Evolutionary conservation across 2,113 vertebrate species (phyloP).

Genomic region (Smithornis capensis): DNA sequence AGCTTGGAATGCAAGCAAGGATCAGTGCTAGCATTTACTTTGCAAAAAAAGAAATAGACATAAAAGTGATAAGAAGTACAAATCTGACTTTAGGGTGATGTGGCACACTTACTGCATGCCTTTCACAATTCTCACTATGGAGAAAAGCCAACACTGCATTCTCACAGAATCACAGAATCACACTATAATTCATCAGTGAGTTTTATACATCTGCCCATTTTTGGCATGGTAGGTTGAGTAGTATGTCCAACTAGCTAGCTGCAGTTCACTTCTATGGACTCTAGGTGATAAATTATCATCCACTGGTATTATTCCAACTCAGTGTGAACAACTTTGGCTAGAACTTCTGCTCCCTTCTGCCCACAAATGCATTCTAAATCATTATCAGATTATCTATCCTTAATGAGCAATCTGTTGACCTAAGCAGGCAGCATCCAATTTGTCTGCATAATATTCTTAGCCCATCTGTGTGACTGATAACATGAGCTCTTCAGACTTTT

Average conservation of each 20-base stretch:
- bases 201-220: neutral
- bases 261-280: neutral
- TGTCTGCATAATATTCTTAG: neutral
- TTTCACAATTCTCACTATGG: neutral
- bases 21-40: neutral
- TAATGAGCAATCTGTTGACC: slow-evolving; percentile 57
- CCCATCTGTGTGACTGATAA: slow-evolving; percentile 5
- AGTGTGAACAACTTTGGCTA: neutral
- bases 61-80: neutral
- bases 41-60: neutral
- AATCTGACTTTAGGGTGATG: neutral
- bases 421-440: neutral
- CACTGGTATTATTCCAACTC: neutral
- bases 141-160: neutral
- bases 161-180: no score
- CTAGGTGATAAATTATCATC: neutral
- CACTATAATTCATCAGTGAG: neutral
- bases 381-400: slow-evolving; percentile 11
- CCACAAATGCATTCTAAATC: slow-evolving; percentile 33
- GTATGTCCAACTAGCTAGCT: neutral
- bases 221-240: neutral
- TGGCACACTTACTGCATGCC: neutral
- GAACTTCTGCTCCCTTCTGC: neutral
- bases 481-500: neutral
- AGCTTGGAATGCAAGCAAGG: neutral